A percentile compares a stretch with the other conserved stretches of the same genome.
These are phyloP conservation scores for Phymorhynchus buccinoides DNA, from an alignment of 1,140 invertebrate species.

Conservation along the genomic window DNA sequence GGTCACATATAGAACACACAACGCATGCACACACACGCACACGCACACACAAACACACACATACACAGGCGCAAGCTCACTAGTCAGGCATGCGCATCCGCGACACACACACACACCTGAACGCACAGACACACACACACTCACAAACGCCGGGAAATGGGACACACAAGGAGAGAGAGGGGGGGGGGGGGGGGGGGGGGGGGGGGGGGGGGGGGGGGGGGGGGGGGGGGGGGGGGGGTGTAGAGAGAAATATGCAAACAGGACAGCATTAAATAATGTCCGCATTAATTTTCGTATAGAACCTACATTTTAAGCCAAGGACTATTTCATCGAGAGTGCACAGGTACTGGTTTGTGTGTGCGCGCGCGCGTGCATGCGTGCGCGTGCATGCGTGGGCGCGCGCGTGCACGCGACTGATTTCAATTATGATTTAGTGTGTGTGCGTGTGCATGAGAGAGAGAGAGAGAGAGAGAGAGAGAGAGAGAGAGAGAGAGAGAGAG, in stretches of 20 bases:
- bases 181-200: conserved; percentile 11
- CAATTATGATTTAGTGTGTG: not conserved
- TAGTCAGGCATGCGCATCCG: not conserved
- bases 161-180: not conserved
- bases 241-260: no score
- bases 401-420: no score
- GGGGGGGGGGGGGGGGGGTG: no score
- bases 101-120: not conserved
- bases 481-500: conserved; percentile 1
- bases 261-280: no score
- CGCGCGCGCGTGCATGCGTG: not conserved
- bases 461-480: conserved; percentile 9
- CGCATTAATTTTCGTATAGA: no score
- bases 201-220: not conserved
- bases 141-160: no score
- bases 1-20: not conserved
- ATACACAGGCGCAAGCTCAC: no score
- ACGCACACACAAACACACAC: no score
- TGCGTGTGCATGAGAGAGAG: not conserved
- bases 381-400: not conserved
- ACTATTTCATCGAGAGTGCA: no score
- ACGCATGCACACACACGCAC: not conserved
- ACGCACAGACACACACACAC: no score
- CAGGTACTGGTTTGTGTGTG: not conserved
- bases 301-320: not conserved